phyloP scores from a whole-genome alignment of 2,113 vertebrate genomes.

The Oreochromis spilurus region DNA sequence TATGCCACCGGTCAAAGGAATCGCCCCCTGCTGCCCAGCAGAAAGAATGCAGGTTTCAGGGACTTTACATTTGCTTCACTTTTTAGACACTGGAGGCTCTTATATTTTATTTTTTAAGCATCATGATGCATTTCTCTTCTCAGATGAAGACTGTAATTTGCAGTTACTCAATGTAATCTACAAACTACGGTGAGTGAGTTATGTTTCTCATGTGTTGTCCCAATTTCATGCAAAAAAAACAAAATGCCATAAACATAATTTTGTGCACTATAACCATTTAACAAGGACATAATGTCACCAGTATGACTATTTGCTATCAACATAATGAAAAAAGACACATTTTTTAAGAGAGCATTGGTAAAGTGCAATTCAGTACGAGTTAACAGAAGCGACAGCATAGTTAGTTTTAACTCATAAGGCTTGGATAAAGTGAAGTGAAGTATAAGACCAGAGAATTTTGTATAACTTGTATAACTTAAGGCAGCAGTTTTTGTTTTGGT shows the following conservation, averaged over 20 bases:
- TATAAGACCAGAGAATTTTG: accelerated
- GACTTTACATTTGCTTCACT: not conserved
- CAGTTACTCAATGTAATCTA: not conserved
- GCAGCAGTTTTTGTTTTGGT: not conserved
- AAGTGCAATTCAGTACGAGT: not conserved
- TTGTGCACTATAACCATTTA: not conserved
- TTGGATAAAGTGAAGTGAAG: not conserved
- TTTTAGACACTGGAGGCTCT: not conserved
- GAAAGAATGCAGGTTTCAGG: not conserved
- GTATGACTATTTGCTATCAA: not conserved
- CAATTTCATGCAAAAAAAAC: not conserved
- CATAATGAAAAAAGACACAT: not conserved
- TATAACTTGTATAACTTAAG: not conserved
- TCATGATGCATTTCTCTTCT: not conserved
- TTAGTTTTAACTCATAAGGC: not conserved
- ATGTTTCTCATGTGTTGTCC: not conserved
- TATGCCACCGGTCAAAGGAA: not conserved
- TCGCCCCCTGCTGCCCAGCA: not conserved
- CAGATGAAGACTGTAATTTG: not conserved
- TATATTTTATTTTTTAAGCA: not conserved
- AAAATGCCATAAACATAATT: accelerated
- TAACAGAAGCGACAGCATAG: not conserved
- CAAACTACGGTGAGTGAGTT: not conserved
- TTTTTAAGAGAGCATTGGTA: not conserved
- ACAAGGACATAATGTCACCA: not conserved